phyloP scores from a whole-genome alignment of 2,113 vertebrate genomes.

The Lathamus discolor region DNA sequence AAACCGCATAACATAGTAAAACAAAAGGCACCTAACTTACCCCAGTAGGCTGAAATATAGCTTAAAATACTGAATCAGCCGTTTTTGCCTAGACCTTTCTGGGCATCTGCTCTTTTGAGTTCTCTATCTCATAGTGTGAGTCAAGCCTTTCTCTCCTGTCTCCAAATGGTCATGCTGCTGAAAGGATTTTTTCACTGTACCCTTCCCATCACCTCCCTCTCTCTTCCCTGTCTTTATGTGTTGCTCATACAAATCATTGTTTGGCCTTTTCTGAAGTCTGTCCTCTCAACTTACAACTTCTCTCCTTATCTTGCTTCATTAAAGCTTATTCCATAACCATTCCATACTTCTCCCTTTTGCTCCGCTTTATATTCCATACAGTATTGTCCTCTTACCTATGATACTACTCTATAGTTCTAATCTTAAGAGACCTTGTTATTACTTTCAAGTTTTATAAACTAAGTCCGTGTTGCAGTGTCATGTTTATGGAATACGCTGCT shows the following conservation, averaged over 20 bases:
- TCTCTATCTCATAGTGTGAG: neutral
- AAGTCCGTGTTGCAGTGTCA: neutral
- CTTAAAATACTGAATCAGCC: neutral
- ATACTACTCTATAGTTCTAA: neutral
- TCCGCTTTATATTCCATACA: neutral
- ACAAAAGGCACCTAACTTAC: conserved; percentile 62
- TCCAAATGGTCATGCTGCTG: neutral
- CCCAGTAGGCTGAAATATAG: neutral
- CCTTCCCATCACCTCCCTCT: neutral
- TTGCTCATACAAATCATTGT: neutral
- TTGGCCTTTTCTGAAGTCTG: neutral
- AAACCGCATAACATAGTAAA: conserved; percentile 69
- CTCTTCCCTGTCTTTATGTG: neutral
- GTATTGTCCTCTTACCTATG: neutral
- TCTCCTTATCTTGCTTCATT: neutral
- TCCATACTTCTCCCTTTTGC: neutral
- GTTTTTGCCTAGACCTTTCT: neutral
- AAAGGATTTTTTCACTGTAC: neutral
- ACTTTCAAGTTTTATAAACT: neutral
- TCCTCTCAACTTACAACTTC: neutral
- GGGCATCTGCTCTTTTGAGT: neutral
- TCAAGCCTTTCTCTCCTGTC: neutral
- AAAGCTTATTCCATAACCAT: neutral
- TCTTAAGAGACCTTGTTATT: neutral
- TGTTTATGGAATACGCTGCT: neutral